Conservation (phyloP, 2,797 vertebrate species). For the Phylloscopus collybita region DNA sequence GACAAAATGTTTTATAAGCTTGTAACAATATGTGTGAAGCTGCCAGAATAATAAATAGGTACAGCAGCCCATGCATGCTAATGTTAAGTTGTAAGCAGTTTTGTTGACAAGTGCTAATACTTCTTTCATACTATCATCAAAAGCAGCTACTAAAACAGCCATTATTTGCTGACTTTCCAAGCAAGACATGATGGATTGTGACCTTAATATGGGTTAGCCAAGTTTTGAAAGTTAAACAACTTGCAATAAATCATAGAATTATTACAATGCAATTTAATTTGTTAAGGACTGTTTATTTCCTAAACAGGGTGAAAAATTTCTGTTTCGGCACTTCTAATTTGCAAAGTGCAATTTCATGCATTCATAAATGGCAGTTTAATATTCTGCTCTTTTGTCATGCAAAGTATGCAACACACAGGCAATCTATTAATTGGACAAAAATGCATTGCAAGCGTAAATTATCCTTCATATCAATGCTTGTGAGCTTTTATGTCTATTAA, state of each 20-base stretch:
- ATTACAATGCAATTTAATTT: slow-evolving; percentile 99
- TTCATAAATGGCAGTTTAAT: slow-evolving; percentile 98
- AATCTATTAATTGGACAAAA: slow-evolving; percentile 99
- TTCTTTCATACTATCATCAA: slow-evolving; percentile 99
- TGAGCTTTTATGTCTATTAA: slow-evolving; percentile 80
- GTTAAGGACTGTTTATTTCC: slow-evolving; percentile 99
- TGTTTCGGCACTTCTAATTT: slow-evolving; percentile 99
- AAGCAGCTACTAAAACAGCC: slow-evolving; percentile 99
- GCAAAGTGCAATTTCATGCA: slow-evolving; percentile 98
- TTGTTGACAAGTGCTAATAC: slow-evolving; percentile 99
- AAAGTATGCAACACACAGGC: slow-evolving; percentile 97
- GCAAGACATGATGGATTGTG: slow-evolving; percentile 99
- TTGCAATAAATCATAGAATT: slow-evolving; percentile 99
- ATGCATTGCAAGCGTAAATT: slow-evolving; percentile 95
- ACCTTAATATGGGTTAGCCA: slow-evolving; percentile 99
- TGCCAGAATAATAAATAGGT: slow-evolving; percentile 99
- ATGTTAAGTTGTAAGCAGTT: slow-evolving; percentile 99
- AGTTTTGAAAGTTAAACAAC: slow-evolving; percentile 99
- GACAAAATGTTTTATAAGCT: slow-evolving; percentile 96
- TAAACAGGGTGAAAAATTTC: slow-evolving; percentile 94
- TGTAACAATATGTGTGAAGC: slow-evolving; percentile 95
- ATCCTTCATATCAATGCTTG: slow-evolving; percentile 83
- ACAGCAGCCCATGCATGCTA: slow-evolving; percentile 98
- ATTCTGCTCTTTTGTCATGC: slow-evolving; percentile 99
- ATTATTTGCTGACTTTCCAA: slow-evolving; percentile 97